These are phyloP conservation scores for Tupaia tana DNA, from an alignment of 2,113 vertebrate genomes.

Conservation along the genomic window DNA sequence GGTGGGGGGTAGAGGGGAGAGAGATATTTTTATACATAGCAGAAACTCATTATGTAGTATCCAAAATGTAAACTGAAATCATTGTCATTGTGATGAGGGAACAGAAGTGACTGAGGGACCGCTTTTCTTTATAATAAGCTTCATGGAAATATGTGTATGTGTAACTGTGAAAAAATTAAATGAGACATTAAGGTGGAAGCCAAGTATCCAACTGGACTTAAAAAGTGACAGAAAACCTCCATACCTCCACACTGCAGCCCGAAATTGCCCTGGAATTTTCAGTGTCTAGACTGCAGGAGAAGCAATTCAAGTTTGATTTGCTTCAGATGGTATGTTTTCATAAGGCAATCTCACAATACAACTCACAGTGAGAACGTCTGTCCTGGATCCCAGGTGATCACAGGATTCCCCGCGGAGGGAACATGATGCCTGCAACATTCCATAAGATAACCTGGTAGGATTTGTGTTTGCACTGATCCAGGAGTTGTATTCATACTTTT, in stretches of 20 bases:
- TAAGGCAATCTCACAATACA: not conserved
- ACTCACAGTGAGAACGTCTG: not conserved
- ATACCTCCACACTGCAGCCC: accelerated
- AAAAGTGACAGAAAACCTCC: accelerated
- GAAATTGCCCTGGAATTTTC: not conserved
- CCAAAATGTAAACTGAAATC: not conserved
- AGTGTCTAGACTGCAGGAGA: accelerated
- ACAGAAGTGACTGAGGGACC: not conserved
- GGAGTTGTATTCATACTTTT: conserved; percentile 14
- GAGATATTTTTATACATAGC: not conserved
- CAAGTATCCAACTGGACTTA: not conserved
- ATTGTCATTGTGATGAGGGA: not conserved
- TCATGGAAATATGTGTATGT: not conserved
- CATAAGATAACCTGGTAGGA: not conserved
- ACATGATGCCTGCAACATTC: not conserved
- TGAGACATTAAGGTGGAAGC: not conserved
- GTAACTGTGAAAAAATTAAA: not conserved
- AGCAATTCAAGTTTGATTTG: not conserved
- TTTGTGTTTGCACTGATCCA: not conserved
- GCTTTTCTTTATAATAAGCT: not conserved
- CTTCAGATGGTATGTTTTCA: not conserved
- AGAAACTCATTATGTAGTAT: not conserved
- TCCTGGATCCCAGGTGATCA: not conserved
- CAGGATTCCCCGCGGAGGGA: not conserved
- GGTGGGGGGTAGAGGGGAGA: accelerated